Conservation (phyloP, 2,113 vertebrate species). For the Microcebus tavaratra region DNA sequence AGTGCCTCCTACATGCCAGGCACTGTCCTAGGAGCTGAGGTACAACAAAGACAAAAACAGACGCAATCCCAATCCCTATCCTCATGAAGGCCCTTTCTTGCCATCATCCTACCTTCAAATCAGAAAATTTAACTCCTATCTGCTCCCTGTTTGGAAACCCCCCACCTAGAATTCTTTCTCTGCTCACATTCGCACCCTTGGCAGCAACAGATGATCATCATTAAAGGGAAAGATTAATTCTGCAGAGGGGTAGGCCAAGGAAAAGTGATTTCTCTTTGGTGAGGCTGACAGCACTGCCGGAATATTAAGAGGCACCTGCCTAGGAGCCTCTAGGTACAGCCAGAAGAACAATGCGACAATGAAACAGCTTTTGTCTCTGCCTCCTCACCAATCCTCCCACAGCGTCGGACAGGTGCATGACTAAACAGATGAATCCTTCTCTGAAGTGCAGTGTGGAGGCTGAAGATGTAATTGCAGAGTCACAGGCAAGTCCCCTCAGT, state of each 20-base stretch:
- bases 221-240: conserved; percentile 58
- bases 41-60: not conserved
- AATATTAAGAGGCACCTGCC: conserved; percentile 64
- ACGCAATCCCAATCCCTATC: not conserved
- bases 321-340: conserved; percentile 42
- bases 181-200: not conserved
- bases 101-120: not conserved
- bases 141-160: not conserved
- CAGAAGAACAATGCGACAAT: not conserved
- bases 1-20: not conserved
- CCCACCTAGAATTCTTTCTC: not conserved
- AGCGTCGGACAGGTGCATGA: not conserved
- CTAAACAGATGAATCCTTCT: conserved; percentile 41
- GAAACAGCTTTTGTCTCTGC: conserved; percentile 42
- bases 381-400: conserved; percentile 23
- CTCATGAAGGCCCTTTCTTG: not conserved
- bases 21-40: not conserved
- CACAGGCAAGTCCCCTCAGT: not conserved
- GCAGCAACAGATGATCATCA: not conserved
- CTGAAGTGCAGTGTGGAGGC: not conserved
- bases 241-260: not conserved
- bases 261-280: conserved; percentile 59
- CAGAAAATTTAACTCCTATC: not conserved
- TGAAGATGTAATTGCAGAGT: conserved; percentile 8
- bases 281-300: conserved; percentile 31